Base-by-base conservation (phyloP, 2,888 invertebrate genomes). In the Microplitis manilae region DNA sequence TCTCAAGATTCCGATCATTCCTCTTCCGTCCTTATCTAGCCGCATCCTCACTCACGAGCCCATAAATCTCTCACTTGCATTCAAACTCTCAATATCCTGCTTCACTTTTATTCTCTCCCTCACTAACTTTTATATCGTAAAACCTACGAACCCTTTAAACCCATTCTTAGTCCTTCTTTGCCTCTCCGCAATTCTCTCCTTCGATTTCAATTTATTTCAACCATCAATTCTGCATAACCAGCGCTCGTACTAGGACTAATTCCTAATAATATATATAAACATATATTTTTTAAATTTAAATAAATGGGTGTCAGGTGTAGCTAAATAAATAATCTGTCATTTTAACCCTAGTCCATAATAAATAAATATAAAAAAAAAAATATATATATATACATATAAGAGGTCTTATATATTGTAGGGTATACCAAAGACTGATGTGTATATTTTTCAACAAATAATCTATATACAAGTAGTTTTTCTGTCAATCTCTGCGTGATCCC, bases 401-500 rank as follows among this genome's bases (percentile, higher is more conserved):
- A 30, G 30, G 30, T 30, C 30, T 2, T 30, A 30, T 30, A 30
- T 30, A 30, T 30, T 30, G 30, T 30, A 30, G 30, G 30, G 30
- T 30, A 30, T 30, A 30, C 4, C 4, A 70, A 74, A 77, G 74
- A 78, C 77, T 73, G 65, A 61, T 68, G 50, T 67, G 13, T 61
- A 50, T 13, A 50, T 13, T 50, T 50, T 13, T 50, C 50, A 50
- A 50, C 50, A 50, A 50, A 50, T 30, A 73, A 20, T 76, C n/a
- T 50, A 71, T 64, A 68, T 73, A 50, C 50, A 84, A 84, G 85
- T 85, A 86, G 87, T 88, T 89, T 89, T 89, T 89, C 89, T 89
- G 89, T 89, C 89, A 89, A 89, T 89, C 88, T 88, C 85, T 85
- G 85, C 86, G 87, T 87, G 89, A 89, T 89, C 88, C 89, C 89